Base-by-base conservation (phyloP, 2,113 vertebrate species). In the Sturnus vulgaris region DNA sequence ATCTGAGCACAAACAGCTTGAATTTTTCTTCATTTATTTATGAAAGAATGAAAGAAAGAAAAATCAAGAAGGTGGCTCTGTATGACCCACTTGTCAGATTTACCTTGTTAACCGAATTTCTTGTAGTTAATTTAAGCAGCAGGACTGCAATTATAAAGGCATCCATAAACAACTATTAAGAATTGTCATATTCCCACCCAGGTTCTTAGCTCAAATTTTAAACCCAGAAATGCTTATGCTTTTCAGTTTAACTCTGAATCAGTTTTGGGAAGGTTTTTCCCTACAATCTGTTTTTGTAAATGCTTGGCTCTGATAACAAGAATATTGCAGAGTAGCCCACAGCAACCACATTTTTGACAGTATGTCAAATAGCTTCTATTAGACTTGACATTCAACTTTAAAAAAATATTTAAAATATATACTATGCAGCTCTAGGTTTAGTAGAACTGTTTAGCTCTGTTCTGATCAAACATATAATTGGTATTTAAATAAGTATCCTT, bases 1-100 rank as follows among this genome's bases (percentile, higher is more conserved):
- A 93, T 95, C 65, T 91, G 57, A 87, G 65, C 61, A 86, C 57
- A 75, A 92, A 73, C 55, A 88, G 82, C 71, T 90, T 86, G 92
- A 86, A 60, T 68, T 86, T 83, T 88, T 88, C 57, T 94, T 90
- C 37, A 92, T 85, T 94, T 96, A 86, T 89, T 96, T 81, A 95
- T 86, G 76, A 77, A 92, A 91, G 53, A 79, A 87, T 39, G 28
- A 86, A 23, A 88, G 70, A 50, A 60, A 79, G 22, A 72, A 86
- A 88, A 86, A 83, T 75, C 50, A 90, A 83, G 71, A 69, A 72
- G 50, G 49, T 86, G 56, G 59, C 56, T 86, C 39, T 44, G 4
- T 83, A 49, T 73, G 83, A 77, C 55, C 55, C 52, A 71, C 46
- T 85, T 72, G 24, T 63, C 78, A 5, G 3, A 83, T 82, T 88